Percentiles rank a stretch among this genome's conserved stretches.
phyloP scores from a whole-genome alignment of 2,113 vertebrate genomes.

The Apodemus sylvaticus region DNA sequence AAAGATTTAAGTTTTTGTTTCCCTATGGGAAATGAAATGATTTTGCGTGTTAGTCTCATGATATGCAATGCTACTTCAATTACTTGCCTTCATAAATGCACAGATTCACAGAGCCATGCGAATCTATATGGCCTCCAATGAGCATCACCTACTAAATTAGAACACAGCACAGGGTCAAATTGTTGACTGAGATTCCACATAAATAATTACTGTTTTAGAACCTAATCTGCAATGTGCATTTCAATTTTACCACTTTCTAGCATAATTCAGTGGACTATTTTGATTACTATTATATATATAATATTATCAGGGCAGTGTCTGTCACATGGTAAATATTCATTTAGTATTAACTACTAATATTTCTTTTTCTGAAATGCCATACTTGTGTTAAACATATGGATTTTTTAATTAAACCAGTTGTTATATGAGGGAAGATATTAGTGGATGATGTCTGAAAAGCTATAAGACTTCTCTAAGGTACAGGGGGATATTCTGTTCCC shows the following conservation, averaged over 20 bases:
- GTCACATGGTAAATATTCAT: not conserved
- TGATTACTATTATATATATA: not conserved
- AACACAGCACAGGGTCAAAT: not conserved
- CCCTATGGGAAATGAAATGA: not conserved
- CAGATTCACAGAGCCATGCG: not conserved
- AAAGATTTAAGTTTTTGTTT: not conserved
- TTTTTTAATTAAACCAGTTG: not conserved
- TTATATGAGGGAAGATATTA: not conserved
- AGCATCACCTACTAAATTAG: not conserved
- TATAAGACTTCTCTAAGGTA: not conserved
- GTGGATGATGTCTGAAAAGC: not conserved
- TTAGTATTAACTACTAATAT: not conserved
- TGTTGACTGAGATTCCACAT: not conserved
- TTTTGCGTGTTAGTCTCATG: not conserved
- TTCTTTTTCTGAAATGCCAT: not conserved
- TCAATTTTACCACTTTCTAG: not conserved
- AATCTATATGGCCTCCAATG: not conserved
- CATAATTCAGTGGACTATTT: not conserved
- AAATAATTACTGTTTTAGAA: slow-evolving; percentile 7
- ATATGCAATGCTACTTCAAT: not conserved
- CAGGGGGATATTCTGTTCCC: not conserved
- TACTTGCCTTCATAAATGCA: not conserved
- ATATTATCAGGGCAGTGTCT: not conserved
- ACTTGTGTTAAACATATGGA: not conserved
- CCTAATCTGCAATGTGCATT: not conserved